These are phyloP conservation scores for Zoanthus sansibaricus DNA, from an alignment of 92 coral and sea anemone species.

Conservation along the genomic window DNA sequence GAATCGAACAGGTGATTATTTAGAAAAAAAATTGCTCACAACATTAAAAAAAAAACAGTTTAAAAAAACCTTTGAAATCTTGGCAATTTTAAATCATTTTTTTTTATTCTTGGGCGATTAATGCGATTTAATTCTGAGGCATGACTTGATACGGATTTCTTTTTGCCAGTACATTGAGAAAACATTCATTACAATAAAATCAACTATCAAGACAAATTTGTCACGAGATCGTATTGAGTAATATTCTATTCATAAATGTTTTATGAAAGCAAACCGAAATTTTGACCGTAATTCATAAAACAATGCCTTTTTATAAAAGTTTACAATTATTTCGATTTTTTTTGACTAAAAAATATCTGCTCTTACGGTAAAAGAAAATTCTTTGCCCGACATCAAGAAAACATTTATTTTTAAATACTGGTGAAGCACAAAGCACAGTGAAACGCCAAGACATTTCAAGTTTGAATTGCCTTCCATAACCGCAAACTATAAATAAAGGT, in stretches of 20 bases:
- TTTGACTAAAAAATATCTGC: neutral
- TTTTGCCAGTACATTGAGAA: conserved; percentile 9
- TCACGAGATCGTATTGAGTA: conserved; percentile 29
- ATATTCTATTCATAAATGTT: neutral
- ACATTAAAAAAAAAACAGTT: neutral
- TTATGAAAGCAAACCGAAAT: neutral
- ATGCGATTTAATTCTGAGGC: neutral
- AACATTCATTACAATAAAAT: conserved; percentile 11
- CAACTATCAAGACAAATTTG: conserved; percentile 26
- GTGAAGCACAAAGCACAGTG: neutral
- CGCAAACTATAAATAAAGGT: neutral
- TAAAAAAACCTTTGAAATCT: neutral
- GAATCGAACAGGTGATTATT: conserved; percentile 8
- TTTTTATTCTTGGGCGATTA: neutral
- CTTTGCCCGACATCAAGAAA: too few relatives aligned
- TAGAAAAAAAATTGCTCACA: neutral
- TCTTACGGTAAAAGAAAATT: too few relatives aligned
- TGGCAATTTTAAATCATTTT: neutral
- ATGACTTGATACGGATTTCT: neutral
- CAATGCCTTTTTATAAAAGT: neutral
- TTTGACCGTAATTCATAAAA: too few relatives aligned
- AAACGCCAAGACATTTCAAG: conserved; percentile 15
- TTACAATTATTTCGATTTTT: neutral
- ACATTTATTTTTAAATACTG: neutral
- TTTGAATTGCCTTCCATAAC: neutral